Evolutionary conservation across 2,797 vertebrate genomes (phyloP), one percentile per base, ranked within the genome.

Genomic region (Squalus acanthias): DNA sequence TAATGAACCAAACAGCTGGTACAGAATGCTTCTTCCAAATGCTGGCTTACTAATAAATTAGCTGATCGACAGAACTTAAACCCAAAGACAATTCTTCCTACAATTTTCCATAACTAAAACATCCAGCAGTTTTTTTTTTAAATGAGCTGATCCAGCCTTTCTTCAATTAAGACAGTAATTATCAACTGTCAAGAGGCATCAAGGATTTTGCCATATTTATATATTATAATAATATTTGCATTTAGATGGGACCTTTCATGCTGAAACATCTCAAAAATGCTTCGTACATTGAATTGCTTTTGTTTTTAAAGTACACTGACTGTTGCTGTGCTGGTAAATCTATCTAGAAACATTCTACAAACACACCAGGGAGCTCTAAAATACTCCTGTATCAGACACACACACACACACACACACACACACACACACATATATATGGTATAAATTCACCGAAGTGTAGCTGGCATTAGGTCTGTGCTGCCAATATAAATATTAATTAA

Each of bases 371-470:
- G n/a, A 57, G 29, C 70, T 95, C 46, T 33, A 20, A 69, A 24
- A 24, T 93, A n/a, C n/a, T 93, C 63, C 20, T 46, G 33, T 20
- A 67, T 93, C 91, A 96, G 96, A 96, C 96, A 96, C 96, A 96
- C 96, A 95, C 96, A 96, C 96, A 96, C 95, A 96, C 96, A 96
- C 96, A 96, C 96, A 95, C 96, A 96, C 96, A 96, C 95, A 96
- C 96, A 96, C 39, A 39, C 39, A 39, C 96, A 96, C 96, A 95
- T 96, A 96, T 96, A 96, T 96, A 96, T 96, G 96, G 96, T 96
- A 97, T 96, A 97, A 96, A 97, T 96, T 96, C 96, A 96, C 96
- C 97, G 97, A 97, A 97, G 97, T 96, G 96, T 96, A 15, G 96
- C 96, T 97, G 97, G 39, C 3, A 29, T 96, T 96, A 63, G 70